A percentile compares a stretch with the other conserved stretches of the same genome.
Evolutionary conservation across 2,797 vertebrate genomes (phyloP).

Genomic region (Pygocentrus nattereri): DNA sequence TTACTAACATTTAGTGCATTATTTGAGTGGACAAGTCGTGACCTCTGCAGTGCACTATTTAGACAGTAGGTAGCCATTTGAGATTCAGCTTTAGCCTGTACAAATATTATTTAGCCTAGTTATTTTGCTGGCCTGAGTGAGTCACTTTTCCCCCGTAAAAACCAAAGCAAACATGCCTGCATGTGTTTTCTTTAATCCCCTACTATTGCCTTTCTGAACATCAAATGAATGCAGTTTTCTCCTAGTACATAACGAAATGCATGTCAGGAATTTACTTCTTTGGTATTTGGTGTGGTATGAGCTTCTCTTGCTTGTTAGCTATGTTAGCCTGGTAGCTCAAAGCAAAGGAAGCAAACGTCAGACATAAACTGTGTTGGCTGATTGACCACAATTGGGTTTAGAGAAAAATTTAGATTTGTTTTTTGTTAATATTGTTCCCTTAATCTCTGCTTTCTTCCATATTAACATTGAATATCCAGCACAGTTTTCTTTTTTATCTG

Average conservation of each 20-base stretch:
- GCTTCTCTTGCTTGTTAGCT: background rate
- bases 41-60: no score
- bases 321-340: background rate
- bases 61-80: no score
- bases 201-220: background rate
- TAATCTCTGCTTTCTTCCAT: background rate
- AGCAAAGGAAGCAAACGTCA: background rate
- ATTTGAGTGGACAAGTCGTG: no score
- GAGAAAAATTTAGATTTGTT: background rate
- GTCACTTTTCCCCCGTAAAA: no score
- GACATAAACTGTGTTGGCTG: background rate
- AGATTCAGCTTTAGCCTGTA: no score
- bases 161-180: background rate
- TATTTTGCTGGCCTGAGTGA: no score
- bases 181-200: background rate
- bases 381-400: background rate
- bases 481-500: background rate
- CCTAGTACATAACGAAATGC: no score
- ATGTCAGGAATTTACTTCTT: background rate
- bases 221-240: no score
- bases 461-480: background rate
- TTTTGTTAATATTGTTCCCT: background rate
- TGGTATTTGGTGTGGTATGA: background rate
- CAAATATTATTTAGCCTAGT: no score
- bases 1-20: no score